These are phyloP conservation scores for Holacanthella duospinosa DNA, from an alignment of 2,888 invertebrate species.

Conservation along the genomic window DNA sequence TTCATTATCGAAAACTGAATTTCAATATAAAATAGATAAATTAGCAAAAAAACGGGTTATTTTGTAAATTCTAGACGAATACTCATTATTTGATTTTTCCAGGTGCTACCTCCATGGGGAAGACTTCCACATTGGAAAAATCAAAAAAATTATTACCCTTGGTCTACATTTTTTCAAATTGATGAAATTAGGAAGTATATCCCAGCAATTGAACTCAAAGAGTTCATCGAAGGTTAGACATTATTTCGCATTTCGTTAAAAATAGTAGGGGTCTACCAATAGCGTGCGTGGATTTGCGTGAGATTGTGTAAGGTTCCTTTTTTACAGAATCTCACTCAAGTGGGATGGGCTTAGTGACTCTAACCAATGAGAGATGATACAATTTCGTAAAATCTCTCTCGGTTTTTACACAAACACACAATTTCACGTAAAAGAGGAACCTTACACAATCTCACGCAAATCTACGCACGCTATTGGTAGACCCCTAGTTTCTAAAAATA, in stretches of 20 bases:
- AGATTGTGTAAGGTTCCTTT: too few species aligned
- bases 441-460: too few species aligned
- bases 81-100: too few species aligned
- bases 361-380: too few species aligned
- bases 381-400: too few species aligned
- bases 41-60: background rate
- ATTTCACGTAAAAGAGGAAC: too few species aligned
- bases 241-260: background rate
- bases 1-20: background rate
- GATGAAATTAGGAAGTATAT: slow-evolving; percentile 62
- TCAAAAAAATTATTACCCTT: slow-evolving; percentile 52
- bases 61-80: background rate
- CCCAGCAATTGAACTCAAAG: slow-evolving; percentile 75
- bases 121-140: slow-evolving; percentile 81
- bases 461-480: too few species aligned
- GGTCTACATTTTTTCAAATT: slow-evolving; percentile 79
- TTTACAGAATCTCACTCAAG: too few species aligned
- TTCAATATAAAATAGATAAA: background rate
- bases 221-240: slow-evolving; percentile 56
- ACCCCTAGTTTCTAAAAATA: background rate
- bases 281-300: too few species aligned
- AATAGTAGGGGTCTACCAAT: too few species aligned
- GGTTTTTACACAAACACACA: too few species aligned
- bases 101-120: slow-evolving; percentile 89
- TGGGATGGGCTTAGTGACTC: too few species aligned